Conservation (phyloP, 2,113 vertebrate genomes). For the Psammodynastes pulverulentus region DNA sequence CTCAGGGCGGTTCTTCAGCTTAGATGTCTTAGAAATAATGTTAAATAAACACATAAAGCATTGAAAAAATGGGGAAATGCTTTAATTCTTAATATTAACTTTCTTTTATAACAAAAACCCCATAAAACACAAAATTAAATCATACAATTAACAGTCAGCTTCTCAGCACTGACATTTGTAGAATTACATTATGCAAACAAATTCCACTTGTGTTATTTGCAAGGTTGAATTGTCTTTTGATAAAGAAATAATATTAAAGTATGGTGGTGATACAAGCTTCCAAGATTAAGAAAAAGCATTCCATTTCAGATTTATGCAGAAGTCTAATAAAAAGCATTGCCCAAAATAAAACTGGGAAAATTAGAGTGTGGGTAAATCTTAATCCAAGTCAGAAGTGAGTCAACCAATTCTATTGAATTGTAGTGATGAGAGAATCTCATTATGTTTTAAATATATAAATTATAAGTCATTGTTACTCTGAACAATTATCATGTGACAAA, state of each 20-base stretch:
- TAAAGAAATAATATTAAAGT: constrained; percentile 38
- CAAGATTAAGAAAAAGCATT: constrained; percentile 37
- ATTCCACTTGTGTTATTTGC: constrained; percentile 50
- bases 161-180: constrained; percentile 47
- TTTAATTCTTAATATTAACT: not conserved
- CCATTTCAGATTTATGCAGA: not conserved
- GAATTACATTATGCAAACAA: constrained; percentile 56
- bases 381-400: not conserved
- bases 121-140: constrained; percentile 47
- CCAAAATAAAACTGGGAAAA: constrained; percentile 17
- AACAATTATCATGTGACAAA: not conserved
- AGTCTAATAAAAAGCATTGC: not conserved
- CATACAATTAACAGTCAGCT: constrained; percentile 51
- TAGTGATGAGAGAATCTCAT: not conserved
- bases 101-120: constrained; percentile 29
- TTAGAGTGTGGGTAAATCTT: not conserved
- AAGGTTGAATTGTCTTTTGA: constrained; percentile 45
- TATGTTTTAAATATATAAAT: not conserved
- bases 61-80: not conserved
- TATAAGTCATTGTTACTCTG: not conserved
- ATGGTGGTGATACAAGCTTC: constrained; percentile 29
- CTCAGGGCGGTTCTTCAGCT: too few relatives aligned
- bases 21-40: not conserved
- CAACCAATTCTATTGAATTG: not conserved
- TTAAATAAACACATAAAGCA: not conserved